phyloP scores from a whole-genome alignment of 1,140 invertebrate species.

The fruit fly (Drosophila melanogaster) region DNA sequence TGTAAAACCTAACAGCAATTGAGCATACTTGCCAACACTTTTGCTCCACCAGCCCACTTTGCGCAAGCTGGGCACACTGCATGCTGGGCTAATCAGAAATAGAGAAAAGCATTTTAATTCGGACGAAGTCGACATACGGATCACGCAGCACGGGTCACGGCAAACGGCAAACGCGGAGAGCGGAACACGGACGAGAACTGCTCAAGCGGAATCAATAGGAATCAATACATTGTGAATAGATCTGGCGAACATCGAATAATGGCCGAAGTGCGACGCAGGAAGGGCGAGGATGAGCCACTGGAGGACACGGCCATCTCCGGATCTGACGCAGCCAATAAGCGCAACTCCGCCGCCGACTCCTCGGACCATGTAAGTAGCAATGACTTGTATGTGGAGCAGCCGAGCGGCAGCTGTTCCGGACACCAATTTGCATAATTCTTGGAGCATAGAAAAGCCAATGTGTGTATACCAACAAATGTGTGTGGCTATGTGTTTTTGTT shows the following conservation, averaged over 20 bases:
- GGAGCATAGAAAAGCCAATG: constrained; percentile 45
- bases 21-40: background rate
- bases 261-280: constrained; percentile 80
- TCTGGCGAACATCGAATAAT: constrained; percentile 29
- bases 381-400: constrained; percentile 42
- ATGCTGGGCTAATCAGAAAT: constrained; percentile 1
- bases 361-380: constrained; percentile 83
- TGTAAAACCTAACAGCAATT: background rate
- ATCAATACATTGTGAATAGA: constrained; percentile 2
- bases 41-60: background rate
- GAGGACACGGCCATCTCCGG: constrained; percentile 41
- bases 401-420: constrained; percentile 12
- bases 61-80: constrained; percentile 19
- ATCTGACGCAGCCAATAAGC: constrained; percentile 46
- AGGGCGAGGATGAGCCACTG: constrained; percentile 59
- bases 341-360: constrained; percentile 78
- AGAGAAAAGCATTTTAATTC: constrained; percentile 29
- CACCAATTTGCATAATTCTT: constrained; percentile 65
- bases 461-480: constrained; percentile 60
- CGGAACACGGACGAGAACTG: constrained; percentile 21
- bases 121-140: constrained; percentile 32
- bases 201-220: constrained; percentile 33
- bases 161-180: constrained; percentile 7
- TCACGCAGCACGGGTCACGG: constrained; percentile 21
- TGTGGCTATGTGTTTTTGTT: constrained; percentile 72